Evolutionary conservation across 2,113 vertebrate species (phyloP), one percentile per base, ranked within the genome.

Genomic region (Catharus bicknelli): DNA sequence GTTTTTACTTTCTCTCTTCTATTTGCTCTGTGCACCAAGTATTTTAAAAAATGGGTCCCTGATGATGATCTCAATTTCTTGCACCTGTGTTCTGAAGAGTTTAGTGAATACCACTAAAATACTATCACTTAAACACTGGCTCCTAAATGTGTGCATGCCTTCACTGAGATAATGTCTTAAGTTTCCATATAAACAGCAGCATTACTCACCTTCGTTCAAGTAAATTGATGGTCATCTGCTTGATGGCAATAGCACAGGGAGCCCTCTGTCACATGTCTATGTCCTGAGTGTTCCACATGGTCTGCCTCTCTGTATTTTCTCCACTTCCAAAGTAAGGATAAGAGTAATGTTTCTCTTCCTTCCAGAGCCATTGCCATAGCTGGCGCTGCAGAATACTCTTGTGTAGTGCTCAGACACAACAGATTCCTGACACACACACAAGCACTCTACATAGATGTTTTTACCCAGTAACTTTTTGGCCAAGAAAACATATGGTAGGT

Each of bases 61-160:
- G 38, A 3, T 70, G 45, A 47, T 69, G 34, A 51, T n/a, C 23
- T 69, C 50, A 30, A 42, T 54, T 91, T 90, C 76, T 72, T 83
- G 62, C 61, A 42, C 36, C 58, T 76, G 32, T 69, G 45, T 76
- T 86, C 79, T 66, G 29, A 92, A 79, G 16, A 78, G 19, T n/a
- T 90, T 45, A 63, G 38, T 27, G 51, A 93, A 92, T 78, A 91
- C 55, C 54, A 82, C 55, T 74, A 85, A 94, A 86, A 69, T 50
- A 57, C 45, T 45, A 62, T 19, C 34, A 55, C 32, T 61, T 74
- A 85, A 87, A 87, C 50, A 45, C 51, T 38, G 26, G n/a, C 48
- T 90, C 54, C 32, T 75, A 50, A 91, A 81, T 13, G 69, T 13
- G 30, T 1, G 10, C 3, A 5, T 53, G 23, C 15, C 83, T 90